Evolutionary conservation across 2,797 vertebrate genomes (phyloP), one percentile per base, ranked within the genome.

Genomic region (Anabacerthia variegaticeps): DNA sequence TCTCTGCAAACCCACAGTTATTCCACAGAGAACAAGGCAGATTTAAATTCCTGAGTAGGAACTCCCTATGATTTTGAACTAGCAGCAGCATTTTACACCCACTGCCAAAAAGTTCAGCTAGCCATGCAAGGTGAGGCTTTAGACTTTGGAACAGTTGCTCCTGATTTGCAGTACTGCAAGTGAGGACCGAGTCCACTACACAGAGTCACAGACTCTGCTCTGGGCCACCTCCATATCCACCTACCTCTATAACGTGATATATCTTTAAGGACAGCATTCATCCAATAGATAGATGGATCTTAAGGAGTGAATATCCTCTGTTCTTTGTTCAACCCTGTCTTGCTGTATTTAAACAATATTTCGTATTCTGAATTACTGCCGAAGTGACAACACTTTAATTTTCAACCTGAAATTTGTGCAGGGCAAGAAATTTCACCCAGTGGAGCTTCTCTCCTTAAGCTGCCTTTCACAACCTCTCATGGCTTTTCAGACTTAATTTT

Each of bases 401-500:
- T 91, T 78, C 90, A 88, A 65, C 39, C 41, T 58, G 79, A 75
- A 77, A 93, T 89, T 88, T 75, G 48, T 78, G 46, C 78, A 59
- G 43, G 49, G 61, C 44, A 73, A 82, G 86, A 85, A 83, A 75
- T 93, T 85, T 76, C 78, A 44, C 77, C 85, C 51, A 62, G 8
- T 0, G 68, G 52, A 79, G 21, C 39, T 30, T 78, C 97, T 74
- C 96, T 96, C 98, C 97, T 98, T 97, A 97, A 97, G 91, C 97
- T 92, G 97, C 97, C 97, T 98, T 97, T 97, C 97, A 80, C 96
- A 78, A 44, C 72, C 76, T 58, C 87, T 75, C 69, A 24, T 63
- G 94, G 97, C 97, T 98, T 98, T 98, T 98, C 98, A 98, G 97
- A 97, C 98, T 98, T 98, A 98, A 98, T 98, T 98, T 98, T 98